Conservation (phyloP, 2,888 invertebrate species). For the Drosophila eohydei region DNA sequence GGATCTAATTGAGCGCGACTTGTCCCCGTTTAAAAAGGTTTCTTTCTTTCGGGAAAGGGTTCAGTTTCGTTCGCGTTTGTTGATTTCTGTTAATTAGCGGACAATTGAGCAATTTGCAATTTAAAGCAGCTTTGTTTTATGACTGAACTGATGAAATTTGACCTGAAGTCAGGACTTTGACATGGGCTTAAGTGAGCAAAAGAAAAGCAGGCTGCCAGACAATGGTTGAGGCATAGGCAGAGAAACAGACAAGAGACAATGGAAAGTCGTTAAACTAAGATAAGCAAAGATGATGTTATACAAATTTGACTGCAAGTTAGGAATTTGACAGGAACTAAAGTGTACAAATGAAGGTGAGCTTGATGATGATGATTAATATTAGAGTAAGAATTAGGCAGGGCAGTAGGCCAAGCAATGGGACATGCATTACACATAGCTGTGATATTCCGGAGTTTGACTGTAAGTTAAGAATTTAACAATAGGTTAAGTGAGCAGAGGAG, state of each 20-base stretch:
- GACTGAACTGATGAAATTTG: background rate
- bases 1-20: slow-evolving; percentile 39
- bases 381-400: no score
- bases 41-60: background rate
- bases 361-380: background rate
- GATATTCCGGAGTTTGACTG: background rate
- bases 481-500: background rate
- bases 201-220: background rate
- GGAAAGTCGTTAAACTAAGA: background rate
- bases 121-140: slow-evolving; percentile 10
- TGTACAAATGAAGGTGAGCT: background rate
- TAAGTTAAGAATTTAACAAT: background rate
- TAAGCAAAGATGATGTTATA: background rate
- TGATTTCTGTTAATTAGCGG: slow-evolving; percentile 33
- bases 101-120: slow-evolving; percentile 41
- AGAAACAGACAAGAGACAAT: background rate
- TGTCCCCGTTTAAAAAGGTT: background rate
- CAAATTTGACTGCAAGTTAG: background rate
- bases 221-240: background rate
- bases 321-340: background rate
- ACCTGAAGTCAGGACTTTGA: background rate
- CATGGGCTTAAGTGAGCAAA: background rate
- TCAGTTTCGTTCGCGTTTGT: slow-evolving; percentile 24
- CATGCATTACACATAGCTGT: no score
- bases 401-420: background rate